phyloP scores from a whole-genome alignment of 2,797 vertebrate species.

The Simalia tracyae region DNA sequence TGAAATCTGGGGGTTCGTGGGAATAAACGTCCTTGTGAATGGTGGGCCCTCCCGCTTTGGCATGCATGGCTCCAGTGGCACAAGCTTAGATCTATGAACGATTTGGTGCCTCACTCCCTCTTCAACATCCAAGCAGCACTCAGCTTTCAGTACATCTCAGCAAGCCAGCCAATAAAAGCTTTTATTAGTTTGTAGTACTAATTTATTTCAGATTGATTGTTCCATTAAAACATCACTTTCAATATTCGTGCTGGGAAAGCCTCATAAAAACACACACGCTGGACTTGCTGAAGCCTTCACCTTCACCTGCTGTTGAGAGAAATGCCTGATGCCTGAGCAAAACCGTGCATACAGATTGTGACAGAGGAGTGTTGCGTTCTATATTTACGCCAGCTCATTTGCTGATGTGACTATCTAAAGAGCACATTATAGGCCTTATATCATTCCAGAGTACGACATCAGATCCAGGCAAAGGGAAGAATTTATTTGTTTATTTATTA shows the following conservation, averaged over 20 bases:
- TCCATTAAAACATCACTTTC: constrained; percentile 43
- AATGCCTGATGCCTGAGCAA: background rate
- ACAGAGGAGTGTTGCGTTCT: background rate
- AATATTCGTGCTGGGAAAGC: constrained; percentile 31
- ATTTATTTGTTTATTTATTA: background rate
- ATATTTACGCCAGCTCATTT: constrained; percentile 8
- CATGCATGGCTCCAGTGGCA: background rate
- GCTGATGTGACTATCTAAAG: background rate
- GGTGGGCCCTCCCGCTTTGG: background rate
- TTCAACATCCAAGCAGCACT: background rate
- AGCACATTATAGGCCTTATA: background rate
- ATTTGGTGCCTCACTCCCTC: background rate
- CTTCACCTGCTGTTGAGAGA: constrained; percentile 2
- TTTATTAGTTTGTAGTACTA: constrained; percentile 45
- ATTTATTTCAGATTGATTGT: constrained; percentile 44
- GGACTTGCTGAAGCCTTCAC: background rate
- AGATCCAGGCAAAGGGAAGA: background rate
- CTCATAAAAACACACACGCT: constrained; percentile 3
- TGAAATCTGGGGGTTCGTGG: background rate
- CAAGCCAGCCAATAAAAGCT: constrained; percentile 27
- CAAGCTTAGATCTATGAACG: background rate
- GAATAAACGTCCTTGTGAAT: background rate
- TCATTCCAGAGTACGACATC: background rate
- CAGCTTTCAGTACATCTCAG: constrained; percentile 19
- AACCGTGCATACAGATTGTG: background rate